phyloP scores from a whole-genome alignment of 2,888 invertebrate species.

The Mylabris sibirica region DNA sequence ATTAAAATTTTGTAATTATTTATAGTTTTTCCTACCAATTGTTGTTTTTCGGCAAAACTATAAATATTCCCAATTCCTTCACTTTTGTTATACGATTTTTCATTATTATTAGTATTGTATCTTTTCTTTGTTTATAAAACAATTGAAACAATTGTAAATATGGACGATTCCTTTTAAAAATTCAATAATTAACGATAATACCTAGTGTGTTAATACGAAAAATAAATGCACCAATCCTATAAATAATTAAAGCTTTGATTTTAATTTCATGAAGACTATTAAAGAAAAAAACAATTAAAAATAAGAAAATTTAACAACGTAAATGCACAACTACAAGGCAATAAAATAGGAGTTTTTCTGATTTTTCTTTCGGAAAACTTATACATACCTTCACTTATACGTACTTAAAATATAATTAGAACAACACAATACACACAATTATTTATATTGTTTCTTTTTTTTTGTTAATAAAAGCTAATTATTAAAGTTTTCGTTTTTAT shows the following conservation, averaged over 20 bases:
- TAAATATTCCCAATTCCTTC: background rate
- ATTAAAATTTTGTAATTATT: slow-evolving; percentile 1
- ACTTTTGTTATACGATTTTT: background rate
- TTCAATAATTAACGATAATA: slow-evolving; percentile 18
- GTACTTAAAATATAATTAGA: slow-evolving; percentile 1
- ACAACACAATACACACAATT: background rate
- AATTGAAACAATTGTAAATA: slow-evolving; percentile 16
- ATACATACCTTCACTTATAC: slow-evolving; percentile 6
- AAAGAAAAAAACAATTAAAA: background rate
- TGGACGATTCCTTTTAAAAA: slow-evolving; percentile 11
- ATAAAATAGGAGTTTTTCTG: background rate
- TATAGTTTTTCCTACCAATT: background rate
- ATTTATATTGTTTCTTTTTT: background rate
- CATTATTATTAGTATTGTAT: background rate
- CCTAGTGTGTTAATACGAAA: slow-evolving; percentile 17
- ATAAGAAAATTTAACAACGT: background rate
- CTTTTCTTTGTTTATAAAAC: background rate
- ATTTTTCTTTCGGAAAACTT: background rate
- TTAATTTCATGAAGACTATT: background rate
- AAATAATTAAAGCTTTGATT: background rate
- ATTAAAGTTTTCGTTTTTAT: background rate
- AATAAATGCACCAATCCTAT: background rate
- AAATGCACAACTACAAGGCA: slow-evolving; percentile 1
- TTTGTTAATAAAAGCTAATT: slow-evolving; percentile 8
- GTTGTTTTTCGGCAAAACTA: background rate